Conservation (phyloP, 2,797 vertebrate genomes). For the Xenops minutus region DNA sequence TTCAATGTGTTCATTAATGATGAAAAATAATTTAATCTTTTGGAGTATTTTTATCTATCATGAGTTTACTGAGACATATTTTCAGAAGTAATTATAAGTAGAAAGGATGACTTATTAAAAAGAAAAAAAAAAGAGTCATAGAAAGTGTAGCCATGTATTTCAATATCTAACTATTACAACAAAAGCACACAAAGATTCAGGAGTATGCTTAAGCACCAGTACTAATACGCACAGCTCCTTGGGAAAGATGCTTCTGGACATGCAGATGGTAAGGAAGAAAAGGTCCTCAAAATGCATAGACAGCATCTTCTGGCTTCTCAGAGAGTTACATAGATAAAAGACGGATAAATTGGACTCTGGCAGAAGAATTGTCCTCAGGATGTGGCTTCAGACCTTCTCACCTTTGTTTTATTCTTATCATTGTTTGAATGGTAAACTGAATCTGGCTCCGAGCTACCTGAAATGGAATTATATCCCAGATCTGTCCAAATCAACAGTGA, state of each 20-base stretch:
- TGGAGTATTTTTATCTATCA: background rate
- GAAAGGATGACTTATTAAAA: background rate
- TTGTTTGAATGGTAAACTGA: background rate
- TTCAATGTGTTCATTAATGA: background rate
- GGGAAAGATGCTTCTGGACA: background rate
- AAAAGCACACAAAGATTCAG: background rate
- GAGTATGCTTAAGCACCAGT: background rate
- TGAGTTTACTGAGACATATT: background rate
- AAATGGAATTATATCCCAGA: background rate
- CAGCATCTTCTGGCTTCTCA: background rate
- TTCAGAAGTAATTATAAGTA: background rate
- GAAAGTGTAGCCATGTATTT: background rate
- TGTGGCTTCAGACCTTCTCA: background rate
- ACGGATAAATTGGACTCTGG: background rate
- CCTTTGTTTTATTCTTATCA: background rate
- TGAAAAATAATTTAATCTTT: background rate
- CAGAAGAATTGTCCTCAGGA: background rate
- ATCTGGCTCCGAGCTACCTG: background rate
- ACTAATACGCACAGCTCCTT: background rate
- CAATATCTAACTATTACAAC: background rate
- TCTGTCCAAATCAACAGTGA: background rate
- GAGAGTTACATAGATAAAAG: background rate
- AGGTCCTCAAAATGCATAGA: background rate
- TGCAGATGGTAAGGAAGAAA: background rate
- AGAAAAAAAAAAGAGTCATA: background rate